Evolutionary conservation across 1,140 invertebrate species (phyloP).

Genomic region (Lepidurus couesii): DNA sequence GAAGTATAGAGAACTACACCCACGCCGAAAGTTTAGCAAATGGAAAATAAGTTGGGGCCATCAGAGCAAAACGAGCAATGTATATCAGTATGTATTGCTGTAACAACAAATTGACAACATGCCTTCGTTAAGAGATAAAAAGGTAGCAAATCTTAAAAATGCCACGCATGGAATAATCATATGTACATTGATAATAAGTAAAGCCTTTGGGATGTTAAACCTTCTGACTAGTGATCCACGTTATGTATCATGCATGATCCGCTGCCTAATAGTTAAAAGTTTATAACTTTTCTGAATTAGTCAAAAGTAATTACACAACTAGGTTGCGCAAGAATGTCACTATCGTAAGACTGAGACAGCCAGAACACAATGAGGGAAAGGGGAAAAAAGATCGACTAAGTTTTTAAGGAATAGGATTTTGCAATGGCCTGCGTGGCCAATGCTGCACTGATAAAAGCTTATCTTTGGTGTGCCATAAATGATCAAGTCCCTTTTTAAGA

Average conservation of each 20-base stretch:
- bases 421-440: constrained; percentile 37
- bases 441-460: constrained; percentile 34
- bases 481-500: constrained; percentile 38
- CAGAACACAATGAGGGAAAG: not conserved
- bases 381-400: not conserved
- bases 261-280: too few relatives aligned
- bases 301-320: too few relatives aligned
- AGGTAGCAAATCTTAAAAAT: too few relatives aligned
- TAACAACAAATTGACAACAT: too few relatives aligned
- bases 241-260: too few relatives aligned
- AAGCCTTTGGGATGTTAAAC: too few relatives aligned
- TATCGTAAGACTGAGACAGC: not conserved
- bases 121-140: too few relatives aligned
- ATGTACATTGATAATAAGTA: too few relatives aligned
- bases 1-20: constrained; percentile 6
- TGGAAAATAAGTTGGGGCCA: not conserved
- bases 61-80: not conserved
- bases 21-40: not conserved
- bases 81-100: not conserved
- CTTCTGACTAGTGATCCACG: too few relatives aligned
- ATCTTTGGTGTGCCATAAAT: constrained; percentile 34
- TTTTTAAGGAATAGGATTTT: not conserved
- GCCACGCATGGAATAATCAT: too few relatives aligned
- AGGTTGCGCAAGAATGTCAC: not conserved
- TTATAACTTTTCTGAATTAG: too few relatives aligned